A percentile compares a stretch with the other conserved stretches of the same genome.
These are phyloP conservation scores for Ophioderma brevispina DNA, from an alignment of 35 echinoderm and acorn worm species.

Conservation along the genomic window DNA sequence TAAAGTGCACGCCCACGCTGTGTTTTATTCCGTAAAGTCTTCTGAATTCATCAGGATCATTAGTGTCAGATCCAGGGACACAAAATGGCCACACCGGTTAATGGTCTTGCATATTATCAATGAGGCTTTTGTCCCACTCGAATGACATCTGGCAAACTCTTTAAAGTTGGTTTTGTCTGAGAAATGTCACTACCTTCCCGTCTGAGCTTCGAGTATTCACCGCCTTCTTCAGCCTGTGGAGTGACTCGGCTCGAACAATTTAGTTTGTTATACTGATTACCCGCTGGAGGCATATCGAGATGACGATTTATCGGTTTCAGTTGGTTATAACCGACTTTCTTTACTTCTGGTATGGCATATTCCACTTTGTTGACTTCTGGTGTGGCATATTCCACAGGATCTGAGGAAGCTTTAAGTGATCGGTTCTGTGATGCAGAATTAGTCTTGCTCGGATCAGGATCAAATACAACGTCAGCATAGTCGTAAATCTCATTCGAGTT, in stretches of 20 bases:
- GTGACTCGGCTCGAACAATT: not conserved
- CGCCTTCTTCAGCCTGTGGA: not conserved
- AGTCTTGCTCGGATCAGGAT: not conserved
- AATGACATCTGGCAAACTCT: not conserved
- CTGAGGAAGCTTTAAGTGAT: not conserved
- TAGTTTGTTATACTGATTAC: not conserved
- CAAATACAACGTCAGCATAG: no score
- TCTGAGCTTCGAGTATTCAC: not conserved
- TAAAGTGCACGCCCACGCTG: no score
- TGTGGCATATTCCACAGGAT: not conserved
- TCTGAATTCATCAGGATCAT: no score
- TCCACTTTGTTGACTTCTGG: not conserved
- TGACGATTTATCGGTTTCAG: not conserved
- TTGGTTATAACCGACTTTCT: not conserved
- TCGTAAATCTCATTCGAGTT: not conserved
- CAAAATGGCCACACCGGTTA: no score
- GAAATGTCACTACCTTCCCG: not conserved
- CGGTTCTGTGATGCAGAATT: not conserved
- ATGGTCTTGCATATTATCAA: no score
- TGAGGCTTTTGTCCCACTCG: not conserved
- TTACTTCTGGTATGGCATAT: not conserved
- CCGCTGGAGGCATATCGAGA: not conserved
- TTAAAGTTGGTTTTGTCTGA: not conserved
- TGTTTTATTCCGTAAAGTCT: no score
- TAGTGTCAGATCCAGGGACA: no score